These are phyloP conservation scores for Lepidostoma basale DNA, from an alignment of 1,140 invertebrate genomes.

Conservation along the genomic window DNA sequence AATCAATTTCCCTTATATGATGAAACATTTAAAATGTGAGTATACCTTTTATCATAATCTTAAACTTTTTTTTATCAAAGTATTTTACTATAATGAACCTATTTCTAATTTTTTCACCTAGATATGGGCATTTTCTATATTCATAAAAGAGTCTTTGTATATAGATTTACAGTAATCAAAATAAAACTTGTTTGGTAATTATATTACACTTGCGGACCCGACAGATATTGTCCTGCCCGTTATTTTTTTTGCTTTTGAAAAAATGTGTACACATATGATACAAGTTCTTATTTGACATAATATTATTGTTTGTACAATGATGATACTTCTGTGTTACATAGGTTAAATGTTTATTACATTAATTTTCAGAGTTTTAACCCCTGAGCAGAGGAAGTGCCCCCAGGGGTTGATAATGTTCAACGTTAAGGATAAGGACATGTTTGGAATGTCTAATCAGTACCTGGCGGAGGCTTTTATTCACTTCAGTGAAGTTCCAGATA, in stretches of 20 bases:
- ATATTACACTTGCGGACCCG: too few species aligned
- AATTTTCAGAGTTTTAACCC: constrained; percentile 59
- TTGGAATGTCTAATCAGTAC: constrained; percentile 88
- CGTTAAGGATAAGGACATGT: constrained; percentile 94
- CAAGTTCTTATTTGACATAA: neutral
- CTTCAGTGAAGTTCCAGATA: constrained; percentile 73
- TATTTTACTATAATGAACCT: too few species aligned
- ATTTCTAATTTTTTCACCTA: too few species aligned
- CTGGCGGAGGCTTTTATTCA: constrained; percentile 90
- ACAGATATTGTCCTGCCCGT: too few species aligned
- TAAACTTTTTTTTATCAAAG: neutral
- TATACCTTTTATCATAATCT: constrained; percentile 38
- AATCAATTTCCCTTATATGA: constrained; percentile 93
- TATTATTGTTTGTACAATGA: constrained; percentile 1
- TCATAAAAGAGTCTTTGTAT: too few species aligned
- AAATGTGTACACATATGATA: neutral
- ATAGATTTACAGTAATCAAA: too few species aligned
- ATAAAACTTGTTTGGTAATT: too few species aligned
- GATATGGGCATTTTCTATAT: too few species aligned
- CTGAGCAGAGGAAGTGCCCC: constrained; percentile 71
- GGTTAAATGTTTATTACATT: constrained; percentile 30
- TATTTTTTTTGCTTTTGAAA: too few species aligned
- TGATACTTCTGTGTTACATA: neutral
- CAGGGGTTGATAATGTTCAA: constrained; percentile 86
- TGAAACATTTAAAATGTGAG: constrained; percentile 92